phyloP scores from a whole-genome alignment of 2,113 vertebrate species.

The Anhinga anhinga region DNA sequence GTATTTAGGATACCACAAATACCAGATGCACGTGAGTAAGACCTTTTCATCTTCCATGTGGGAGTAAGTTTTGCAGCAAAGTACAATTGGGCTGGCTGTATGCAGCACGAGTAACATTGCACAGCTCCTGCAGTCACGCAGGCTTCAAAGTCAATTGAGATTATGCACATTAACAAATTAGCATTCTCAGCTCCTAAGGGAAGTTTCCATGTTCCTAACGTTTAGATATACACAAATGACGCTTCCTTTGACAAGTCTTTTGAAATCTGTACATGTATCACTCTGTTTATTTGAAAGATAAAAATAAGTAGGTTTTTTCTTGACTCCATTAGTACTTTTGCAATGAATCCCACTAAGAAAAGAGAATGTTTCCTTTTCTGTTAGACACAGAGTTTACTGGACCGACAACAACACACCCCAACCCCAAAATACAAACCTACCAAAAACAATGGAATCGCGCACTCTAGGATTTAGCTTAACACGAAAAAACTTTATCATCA shows the following conservation, averaged over 20 bases:
- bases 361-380: neutral
- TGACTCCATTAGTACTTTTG: neutral
- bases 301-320: neutral
- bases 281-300: neutral
- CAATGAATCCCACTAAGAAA: neutral
- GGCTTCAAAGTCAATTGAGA: neutral
- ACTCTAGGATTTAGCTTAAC: neutral
- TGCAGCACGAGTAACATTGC: neutral
- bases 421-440: neutral
- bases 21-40: neutral
- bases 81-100: neutral
- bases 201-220: neutral
- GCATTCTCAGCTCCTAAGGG: neutral
- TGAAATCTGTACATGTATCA: neutral
- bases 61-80: neutral
- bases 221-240: neutral
- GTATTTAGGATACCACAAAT: neutral
- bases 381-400: neutral
- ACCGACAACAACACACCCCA: neutral
- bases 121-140: neutral
- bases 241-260: neutral
- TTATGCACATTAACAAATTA: neutral
- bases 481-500: neutral
- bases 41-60: neutral
- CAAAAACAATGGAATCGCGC: neutral